A percentile compares a stretch with the other conserved stretches of the same genome.
These are phyloP conservation scores for Tenthredo livida DNA, from an alignment of 2,888 invertebrate species.

Conservation along the genomic window DNA sequence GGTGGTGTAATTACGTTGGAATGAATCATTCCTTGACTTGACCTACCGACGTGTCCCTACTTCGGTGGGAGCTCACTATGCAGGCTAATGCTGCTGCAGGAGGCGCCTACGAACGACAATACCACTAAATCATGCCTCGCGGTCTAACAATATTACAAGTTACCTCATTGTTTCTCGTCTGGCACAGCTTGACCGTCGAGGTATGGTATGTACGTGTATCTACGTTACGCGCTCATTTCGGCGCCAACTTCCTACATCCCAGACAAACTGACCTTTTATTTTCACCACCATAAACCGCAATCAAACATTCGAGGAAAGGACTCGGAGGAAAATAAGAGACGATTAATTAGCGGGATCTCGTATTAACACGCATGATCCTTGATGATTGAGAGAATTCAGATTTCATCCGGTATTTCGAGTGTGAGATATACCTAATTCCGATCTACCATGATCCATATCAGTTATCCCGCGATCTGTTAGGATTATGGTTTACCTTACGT, in stretches of 20 bases:
- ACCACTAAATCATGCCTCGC: constrained; percentile 57
- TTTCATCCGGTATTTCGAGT: no score
- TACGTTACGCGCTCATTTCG: constrained; percentile 48
- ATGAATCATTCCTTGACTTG: constrained; percentile 69
- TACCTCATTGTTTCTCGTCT: constrained; percentile 50
- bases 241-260: constrained; percentile 49
- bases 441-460: not conserved
- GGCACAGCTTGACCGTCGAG: constrained; percentile 48
- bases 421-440: no score
- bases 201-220: not conserved
- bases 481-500: not conserved
- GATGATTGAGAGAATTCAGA: no score
- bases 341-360: no score
- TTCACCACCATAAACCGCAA: not conserved
- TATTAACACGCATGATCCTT: no score
- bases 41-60: constrained; percentile 46
- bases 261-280: constrained; percentile 36
- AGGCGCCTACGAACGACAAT: constrained; percentile 57
- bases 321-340: not conserved
- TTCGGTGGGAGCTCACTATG: not conserved
- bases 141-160: constrained; percentile 47
- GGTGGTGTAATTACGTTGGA: constrained; percentile 71
- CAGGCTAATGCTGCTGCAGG: constrained; percentile 49
- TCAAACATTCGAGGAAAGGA: not conserved
- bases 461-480: not conserved